Evolutionary conservation across 2,888 invertebrate genomes (phyloP).

Genomic region (Cabera pusaria): DNA sequence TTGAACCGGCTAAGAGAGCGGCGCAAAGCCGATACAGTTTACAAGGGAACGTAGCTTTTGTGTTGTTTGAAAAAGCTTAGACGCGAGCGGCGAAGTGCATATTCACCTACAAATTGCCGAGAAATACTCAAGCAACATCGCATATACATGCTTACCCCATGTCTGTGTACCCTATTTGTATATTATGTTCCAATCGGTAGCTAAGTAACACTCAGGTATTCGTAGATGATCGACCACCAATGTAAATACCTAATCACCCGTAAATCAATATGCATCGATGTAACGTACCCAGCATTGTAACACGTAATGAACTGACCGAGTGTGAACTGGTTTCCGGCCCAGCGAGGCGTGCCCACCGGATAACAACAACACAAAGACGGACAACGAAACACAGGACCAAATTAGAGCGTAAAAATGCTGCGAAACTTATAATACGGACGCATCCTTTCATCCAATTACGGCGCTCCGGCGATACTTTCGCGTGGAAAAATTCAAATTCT

Average conservation of each 20-base stretch:
- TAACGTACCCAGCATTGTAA: conserved; percentile 11
- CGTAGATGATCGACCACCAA: too few species aligned
- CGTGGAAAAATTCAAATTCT: conserved; percentile 39
- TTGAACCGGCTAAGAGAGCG: conserved; percentile 37
- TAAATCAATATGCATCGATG: background rate
- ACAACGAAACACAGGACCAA: conserved; percentile 8
- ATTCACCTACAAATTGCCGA: too few species aligned
- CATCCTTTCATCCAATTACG: conserved; percentile 31
- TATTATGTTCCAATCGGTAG: too few species aligned
- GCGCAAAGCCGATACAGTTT: conserved; percentile 36
- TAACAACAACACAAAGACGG: conserved; percentile 5
- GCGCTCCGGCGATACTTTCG: conserved; percentile 20
- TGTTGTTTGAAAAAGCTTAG: conserved; percentile 27
- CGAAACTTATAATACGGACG: conserved; percentile 17
- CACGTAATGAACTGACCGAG: conserved; percentile 17
- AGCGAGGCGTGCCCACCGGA: conserved; percentile 9
- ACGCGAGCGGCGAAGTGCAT: conserved; percentile 13
- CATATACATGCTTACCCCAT: too few species aligned
- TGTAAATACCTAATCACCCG: too few species aligned
- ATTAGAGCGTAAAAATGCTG: conserved; percentile 13
- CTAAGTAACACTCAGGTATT: too few species aligned
- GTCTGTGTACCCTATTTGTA: too few species aligned
- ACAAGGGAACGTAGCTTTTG: conserved; percentile 34
- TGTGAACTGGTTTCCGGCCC: conserved; percentile 23
- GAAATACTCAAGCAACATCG: too few species aligned